These are phyloP conservation scores for Menidia menidia DNA, from an alignment of 2,797 vertebrate genomes.

Conservation along the genomic window DNA sequence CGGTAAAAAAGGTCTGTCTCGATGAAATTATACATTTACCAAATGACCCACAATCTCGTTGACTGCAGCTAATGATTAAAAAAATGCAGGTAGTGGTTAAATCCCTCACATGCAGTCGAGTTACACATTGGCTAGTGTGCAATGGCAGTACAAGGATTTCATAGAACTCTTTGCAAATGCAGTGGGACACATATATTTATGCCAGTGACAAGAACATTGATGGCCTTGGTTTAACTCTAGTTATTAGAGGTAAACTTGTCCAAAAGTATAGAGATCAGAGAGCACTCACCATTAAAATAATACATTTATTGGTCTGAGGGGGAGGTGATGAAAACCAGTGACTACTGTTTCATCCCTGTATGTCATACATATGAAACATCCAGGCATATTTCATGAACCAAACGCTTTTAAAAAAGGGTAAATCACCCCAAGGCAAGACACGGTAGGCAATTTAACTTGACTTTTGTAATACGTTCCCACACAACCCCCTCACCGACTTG, in stretches of 20 bases:
- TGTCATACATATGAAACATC: conserved; percentile 50
- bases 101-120: conserved; percentile 39
- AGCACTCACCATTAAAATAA: conserved; percentile 63
- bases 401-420: conserved; percentile 29
- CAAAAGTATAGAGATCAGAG: conserved; percentile 38
- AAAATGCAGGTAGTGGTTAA: conserved; percentile 48
- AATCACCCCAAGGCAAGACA: conserved; percentile 61
- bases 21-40: conserved; percentile 77
- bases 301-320: conserved; percentile 61
- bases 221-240: conserved; percentile 36
- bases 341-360: conserved; percentile 48
- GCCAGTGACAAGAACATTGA: conserved; percentile 19
- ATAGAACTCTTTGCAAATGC: conserved; percentile 1
- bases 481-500: conserved; percentile 44
- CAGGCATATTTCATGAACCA: conserved; percentile 53
- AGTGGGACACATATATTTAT: conserved; percentile 5
- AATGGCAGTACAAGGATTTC: conserved; percentile 22
- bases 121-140: conserved; percentile 61
- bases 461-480: conserved; percentile 57
- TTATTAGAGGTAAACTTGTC: not conserved
- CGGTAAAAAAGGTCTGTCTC: not conserved
- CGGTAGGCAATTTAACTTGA: conserved; percentile 65
- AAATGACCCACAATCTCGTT: conserved; percentile 45
- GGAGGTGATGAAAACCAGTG: conserved; percentile 47
- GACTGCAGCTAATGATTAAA: conserved; percentile 81